These are phyloP conservation scores for Microchirus variegatus DNA, from an alignment of 2,797 vertebrate species.

Conservation along the genomic window DNA sequence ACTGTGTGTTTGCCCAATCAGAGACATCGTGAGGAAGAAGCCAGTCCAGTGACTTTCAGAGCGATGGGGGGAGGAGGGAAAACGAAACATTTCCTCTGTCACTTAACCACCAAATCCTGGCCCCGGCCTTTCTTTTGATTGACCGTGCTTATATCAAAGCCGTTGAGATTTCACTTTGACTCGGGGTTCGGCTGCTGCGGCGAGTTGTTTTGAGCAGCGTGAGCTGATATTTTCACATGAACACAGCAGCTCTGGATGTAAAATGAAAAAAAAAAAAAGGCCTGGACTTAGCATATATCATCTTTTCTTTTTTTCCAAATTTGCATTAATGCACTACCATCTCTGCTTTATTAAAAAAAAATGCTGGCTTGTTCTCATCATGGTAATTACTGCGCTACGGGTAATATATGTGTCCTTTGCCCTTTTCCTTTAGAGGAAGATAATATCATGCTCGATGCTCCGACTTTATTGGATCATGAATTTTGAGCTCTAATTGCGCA, in stretches of 20 bases:
- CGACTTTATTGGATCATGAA: conserved; percentile 77
- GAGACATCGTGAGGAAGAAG: conserved; percentile 42
- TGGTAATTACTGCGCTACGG: conserved; percentile 62
- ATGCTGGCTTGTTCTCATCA: conserved; percentile 53
- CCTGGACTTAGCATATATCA: conserved; percentile 8
- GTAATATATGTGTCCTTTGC: conserved; percentile 78
- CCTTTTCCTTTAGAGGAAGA: conserved; percentile 70
- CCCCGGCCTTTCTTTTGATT: conserved; percentile 20
- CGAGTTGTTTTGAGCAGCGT: conserved; percentile 4
- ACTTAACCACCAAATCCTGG: conserved; percentile 23
- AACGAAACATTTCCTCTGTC: conserved; percentile 34
- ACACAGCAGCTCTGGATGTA: conserved; percentile 15
- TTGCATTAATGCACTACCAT: conserved; percentile 53
- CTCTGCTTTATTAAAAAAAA: conserved; percentile 47
- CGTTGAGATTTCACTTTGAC: conserved; percentile 14
- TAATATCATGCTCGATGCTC: conserved; percentile 70
- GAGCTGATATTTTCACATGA: conserved; percentile 12
- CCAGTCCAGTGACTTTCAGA: conserved; percentile 34
- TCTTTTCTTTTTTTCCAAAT: no score
- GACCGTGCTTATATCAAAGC: conserved; percentile 1
- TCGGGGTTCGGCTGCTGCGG: conserved; percentile 2
- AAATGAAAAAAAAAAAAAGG: background rate
- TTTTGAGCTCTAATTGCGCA: conserved; percentile 75
- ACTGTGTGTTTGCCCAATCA: conserved; percentile 50
- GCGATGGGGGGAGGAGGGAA: conserved; percentile 29